Evolutionary conservation across 2,113 vertebrate genomes (phyloP).

Genomic region (Cololabis saira): DNA sequence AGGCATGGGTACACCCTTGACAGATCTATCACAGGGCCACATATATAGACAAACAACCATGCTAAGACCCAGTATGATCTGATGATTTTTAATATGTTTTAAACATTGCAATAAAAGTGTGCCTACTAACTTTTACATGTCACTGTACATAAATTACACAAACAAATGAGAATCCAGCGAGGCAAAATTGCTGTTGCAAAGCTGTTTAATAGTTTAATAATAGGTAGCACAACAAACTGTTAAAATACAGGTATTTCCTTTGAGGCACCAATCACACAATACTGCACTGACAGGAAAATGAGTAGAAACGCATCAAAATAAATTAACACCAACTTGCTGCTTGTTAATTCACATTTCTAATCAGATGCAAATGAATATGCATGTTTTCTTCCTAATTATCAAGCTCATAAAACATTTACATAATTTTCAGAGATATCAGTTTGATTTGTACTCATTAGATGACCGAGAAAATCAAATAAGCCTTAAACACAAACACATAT

Average conservation of each 20-base stretch:
- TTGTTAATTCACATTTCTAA: constrained; percentile 17
- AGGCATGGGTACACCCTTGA: too few relatives aligned
- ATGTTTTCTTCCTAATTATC: constrained; percentile 4
- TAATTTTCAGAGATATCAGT: constrained; percentile 23
- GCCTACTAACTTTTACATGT: too few relatives aligned
- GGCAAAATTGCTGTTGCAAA: not conserved
- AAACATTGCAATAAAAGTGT: too few relatives aligned
- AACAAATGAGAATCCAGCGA: not conserved
- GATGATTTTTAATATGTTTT: too few relatives aligned
- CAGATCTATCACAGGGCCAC: too few relatives aligned
- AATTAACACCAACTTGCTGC: not conserved
- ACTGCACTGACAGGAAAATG: not conserved
- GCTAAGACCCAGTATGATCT: too few relatives aligned
- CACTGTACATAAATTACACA: not conserved
- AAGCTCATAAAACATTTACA: constrained; percentile 28
- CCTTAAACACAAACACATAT: constrained; percentile 1
- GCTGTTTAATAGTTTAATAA: not conserved
- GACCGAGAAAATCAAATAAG: constrained; percentile 24
- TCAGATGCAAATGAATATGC: constrained; percentile 27
- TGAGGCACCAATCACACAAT: not conserved
- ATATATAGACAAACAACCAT: too few relatives aligned
- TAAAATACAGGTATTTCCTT: constrained; percentile 1
- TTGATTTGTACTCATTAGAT: constrained; percentile 21
- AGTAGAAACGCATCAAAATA: constrained; percentile 6
- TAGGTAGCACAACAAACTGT: not conserved